Conservation (phyloP, 2,888 invertebrate genomes). For the Tenthredo notha region DNA sequence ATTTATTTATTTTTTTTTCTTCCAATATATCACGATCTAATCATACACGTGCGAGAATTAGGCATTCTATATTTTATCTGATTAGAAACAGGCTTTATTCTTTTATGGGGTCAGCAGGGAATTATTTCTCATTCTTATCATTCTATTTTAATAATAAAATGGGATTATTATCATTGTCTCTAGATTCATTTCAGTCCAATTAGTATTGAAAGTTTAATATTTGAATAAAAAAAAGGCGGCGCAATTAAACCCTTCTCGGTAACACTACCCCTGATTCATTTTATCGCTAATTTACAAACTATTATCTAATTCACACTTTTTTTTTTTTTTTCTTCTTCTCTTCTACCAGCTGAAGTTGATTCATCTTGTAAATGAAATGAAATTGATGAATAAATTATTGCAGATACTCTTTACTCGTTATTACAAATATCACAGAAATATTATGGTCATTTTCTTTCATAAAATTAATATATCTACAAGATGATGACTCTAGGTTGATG, state of each 20-base stretch:
- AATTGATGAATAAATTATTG: background rate
- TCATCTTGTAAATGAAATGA: conserved; percentile 7
- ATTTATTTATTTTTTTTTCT: conserved; percentile 18
- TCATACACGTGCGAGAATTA: background rate
- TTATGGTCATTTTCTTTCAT: background rate
- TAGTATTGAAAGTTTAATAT: conserved; percentile 11
- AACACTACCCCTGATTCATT: conserved; percentile 22
- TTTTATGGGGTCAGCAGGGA: background rate
- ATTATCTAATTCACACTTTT: conserved; percentile 2
- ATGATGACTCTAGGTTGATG: conserved; percentile 32
- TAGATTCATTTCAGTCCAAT: background rate
- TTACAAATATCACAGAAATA: no score
- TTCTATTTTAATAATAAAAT: background rate
- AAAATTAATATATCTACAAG: background rate
- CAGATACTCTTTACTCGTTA: background rate
- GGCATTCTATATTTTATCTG: background rate
- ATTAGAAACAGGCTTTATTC: conserved; percentile 3
- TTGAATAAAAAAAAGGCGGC: conserved; percentile 12
- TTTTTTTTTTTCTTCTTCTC: background rate
- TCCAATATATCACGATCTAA: conserved; percentile 8
- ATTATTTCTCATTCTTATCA: background rate
- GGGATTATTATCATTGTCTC: background rate
- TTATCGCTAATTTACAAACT: conserved; percentile 17
- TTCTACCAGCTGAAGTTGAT: conserved; percentile 6
- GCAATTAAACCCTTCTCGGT: conserved; percentile 44